phyloP scores from a whole-genome alignment of 2,113 vertebrate species.

The Egretta garzetta region DNA sequence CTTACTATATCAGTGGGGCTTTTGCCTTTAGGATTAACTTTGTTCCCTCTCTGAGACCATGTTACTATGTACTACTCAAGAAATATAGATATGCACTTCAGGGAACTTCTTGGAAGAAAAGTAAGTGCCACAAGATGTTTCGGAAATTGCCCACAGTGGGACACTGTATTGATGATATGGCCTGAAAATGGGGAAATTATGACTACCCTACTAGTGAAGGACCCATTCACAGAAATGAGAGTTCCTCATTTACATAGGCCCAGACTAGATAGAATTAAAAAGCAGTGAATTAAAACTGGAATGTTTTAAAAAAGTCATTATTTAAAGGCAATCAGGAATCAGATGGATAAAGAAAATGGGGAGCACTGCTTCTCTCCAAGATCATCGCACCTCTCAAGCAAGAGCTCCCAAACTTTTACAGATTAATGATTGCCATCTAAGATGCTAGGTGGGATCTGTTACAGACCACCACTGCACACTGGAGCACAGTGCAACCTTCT shows the following conservation, averaged over 20 bases:
- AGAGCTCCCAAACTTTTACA: background rate
- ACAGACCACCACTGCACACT: background rate
- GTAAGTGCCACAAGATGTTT: background rate
- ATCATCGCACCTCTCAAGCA: background rate
- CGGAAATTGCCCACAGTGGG: background rate
- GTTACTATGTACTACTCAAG: background rate
- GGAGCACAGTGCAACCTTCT: background rate
- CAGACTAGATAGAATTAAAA: background rate
- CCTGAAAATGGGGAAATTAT: background rate
- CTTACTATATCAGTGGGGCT: background rate
- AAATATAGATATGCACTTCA: background rate
- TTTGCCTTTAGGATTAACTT: background rate
- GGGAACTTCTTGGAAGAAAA: background rate
- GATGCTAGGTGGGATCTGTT: background rate
- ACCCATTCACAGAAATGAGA: background rate
- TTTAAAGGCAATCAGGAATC: background rate
- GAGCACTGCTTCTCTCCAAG: background rate
- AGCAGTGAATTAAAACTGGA: background rate
- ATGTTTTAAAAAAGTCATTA: background rate
- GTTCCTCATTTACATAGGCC: accelerated
- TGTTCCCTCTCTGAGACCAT: background rate
- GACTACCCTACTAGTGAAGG: background rate
- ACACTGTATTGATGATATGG: background rate
- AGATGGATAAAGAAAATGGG: background rate
- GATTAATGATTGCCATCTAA: background rate